These are phyloP conservation scores for Naso thynnoides DNA, from an alignment of 2,797 vertebrate species.

Conservation along the genomic window DNA sequence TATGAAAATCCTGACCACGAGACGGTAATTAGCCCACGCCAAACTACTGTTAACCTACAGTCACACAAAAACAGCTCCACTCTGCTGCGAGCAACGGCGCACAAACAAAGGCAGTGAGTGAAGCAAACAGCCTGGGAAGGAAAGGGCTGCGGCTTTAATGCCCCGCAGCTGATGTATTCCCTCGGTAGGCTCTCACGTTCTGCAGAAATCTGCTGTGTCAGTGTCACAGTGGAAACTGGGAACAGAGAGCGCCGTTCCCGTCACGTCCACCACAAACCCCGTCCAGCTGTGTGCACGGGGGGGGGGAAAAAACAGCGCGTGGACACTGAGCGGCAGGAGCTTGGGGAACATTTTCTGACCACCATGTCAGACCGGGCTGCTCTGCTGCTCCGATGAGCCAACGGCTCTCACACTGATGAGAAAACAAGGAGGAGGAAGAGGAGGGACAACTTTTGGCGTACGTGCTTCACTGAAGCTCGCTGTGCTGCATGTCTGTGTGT, in stretches of 20 bases:
- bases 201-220: conserved; percentile 51
- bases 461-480: background rate
- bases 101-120: conserved; percentile 17
- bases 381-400: conserved; percentile 15
- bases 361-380: conserved; percentile 28
- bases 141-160: conserved; percentile 39
- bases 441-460: background rate
- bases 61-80: conserved; percentile 20
- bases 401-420: background rate
- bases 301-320: conserved; percentile 15
- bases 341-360: conserved; percentile 38
- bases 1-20: conserved; percentile 65
- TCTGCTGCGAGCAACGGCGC: conserved; percentile 9
- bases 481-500: background rate
- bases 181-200: conserved; percentile 21
- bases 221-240: conserved; percentile 50
- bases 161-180: conserved; percentile 32
- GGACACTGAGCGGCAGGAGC: background rate
- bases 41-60: conserved; percentile 13
- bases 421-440: background rate
- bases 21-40: conserved; percentile 31
- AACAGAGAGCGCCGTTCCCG: conserved; percentile 51
- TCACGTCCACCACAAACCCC: conserved; percentile 45
- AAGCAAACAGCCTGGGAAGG: conserved; percentile 25
- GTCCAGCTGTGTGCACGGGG: conserved; percentile 27